Percentiles rank a stretch among this genome's conserved stretches.
Evolutionary conservation across 2,797 vertebrate species (phyloP).

Genomic region (Prunella strophiata): DNA sequence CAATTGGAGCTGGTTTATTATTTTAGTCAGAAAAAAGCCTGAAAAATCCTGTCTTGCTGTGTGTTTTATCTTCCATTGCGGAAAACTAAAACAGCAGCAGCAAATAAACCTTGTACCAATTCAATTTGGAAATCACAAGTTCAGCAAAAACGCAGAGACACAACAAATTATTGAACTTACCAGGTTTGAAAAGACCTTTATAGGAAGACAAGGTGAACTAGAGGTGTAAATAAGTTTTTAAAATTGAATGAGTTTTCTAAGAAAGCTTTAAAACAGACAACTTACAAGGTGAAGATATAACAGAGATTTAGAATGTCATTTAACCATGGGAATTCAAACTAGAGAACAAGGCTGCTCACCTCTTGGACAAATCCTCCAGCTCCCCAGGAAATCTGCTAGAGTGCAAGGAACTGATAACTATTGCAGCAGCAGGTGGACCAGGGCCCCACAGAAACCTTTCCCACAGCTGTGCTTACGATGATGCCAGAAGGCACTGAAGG

Average conservation of each 20-base stretch:
- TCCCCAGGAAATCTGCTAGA: neutral
- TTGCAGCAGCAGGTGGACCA: neutral
- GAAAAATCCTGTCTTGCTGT: neutral
- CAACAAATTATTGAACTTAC: slow-evolving; percentile 43
- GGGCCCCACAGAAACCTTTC: neutral
- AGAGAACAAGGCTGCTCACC: neutral
- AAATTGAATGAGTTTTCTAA: slow-evolving; percentile 47
- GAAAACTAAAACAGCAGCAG: slow-evolving; percentile 27
- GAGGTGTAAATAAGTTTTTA: slow-evolving; percentile 44
- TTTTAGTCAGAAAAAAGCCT: neutral
- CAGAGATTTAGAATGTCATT: neutral
- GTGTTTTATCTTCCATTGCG: neutral
- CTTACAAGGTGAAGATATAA: neutral
- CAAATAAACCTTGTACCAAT: slow-evolving; percentile 45
- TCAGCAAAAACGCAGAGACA: slow-evolving; percentile 53
- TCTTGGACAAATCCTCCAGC: neutral
- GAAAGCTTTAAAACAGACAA: slow-evolving; percentile 28
- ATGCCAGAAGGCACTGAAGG: neutral
- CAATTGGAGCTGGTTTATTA: slow-evolving; percentile 3
- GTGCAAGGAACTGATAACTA: neutral
- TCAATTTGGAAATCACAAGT: slow-evolving; percentile 52
- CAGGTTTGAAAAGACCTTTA: slow-evolving; percentile 45
- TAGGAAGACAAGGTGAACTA: slow-evolving; percentile 49
- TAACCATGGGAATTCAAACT: neutral
- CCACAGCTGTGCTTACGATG: neutral